These are phyloP conservation scores for Harpagifer antarcticus DNA, from an alignment of 2,797 vertebrate genomes.

Conservation along the genomic window DNA sequence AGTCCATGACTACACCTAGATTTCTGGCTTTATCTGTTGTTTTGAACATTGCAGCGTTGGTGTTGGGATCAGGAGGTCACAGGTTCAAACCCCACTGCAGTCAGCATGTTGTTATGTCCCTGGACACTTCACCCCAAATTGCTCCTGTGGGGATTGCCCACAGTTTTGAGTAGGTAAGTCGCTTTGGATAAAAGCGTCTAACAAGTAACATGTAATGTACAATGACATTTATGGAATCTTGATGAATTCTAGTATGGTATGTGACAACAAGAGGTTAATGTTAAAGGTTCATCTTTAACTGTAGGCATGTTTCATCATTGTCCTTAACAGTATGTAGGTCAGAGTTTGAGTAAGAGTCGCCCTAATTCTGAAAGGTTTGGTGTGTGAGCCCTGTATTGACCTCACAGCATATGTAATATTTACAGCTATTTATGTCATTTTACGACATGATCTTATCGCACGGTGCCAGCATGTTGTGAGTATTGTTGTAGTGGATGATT, in stretches of 20 bases:
- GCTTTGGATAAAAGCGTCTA: too few relatives aligned
- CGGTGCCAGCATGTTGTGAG: slow-evolving; percentile 28
- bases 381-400: slow-evolving; percentile 24
- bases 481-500: slow-evolving; percentile 56
- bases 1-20: too few relatives aligned
- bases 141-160: too few relatives aligned
- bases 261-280: not conserved
- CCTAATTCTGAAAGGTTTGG: not conserved
- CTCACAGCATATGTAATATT: slow-evolving; percentile 5
- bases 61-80: too few relatives aligned
- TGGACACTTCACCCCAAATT: too few relatives aligned
- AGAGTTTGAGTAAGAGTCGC: not conserved
- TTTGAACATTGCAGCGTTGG: too few relatives aligned
- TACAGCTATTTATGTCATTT: slow-evolving; percentile 22
- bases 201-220: too few relatives aligned
- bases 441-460: slow-evolving; percentile 38
- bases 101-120: too few relatives aligned
- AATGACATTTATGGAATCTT: too few relatives aligned
- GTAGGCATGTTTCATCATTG: slow-evolving; percentile 3
- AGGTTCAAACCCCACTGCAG: too few relatives aligned
- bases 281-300: not conserved
- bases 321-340: not conserved
- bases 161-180: too few relatives aligned
- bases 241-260: not conserved
- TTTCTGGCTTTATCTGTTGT: too few relatives aligned